Base-by-base conservation (phyloP, 2,888 invertebrate species). In the Ommatoiulus sabulosus region DNA sequence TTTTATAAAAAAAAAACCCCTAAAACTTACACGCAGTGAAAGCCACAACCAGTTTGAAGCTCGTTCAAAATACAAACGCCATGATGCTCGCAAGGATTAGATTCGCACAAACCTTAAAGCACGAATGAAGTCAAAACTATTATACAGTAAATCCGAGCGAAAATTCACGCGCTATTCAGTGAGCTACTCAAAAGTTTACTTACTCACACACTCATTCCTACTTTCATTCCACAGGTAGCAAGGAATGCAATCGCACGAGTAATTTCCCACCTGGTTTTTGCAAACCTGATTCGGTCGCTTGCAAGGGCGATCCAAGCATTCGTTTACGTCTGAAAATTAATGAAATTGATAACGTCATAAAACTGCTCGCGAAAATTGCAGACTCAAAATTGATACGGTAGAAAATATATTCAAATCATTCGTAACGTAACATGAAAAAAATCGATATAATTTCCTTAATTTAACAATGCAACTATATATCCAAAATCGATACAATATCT, bases 71-170 rank as follows among this genome's bases (percentile, higher is more conserved):
- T 10, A 87, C 87, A 87, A 35, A 35, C 17, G 7, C 87, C 87
- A n/a, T 87, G 43, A 20, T 87, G 44, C 8, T 87, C 24, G 44
- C 87, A 87, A 24, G 87, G 87, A 87, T 87, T 87, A 3, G 35
- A n/a, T 43, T 63, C 52, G 80, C 87, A 87, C 20, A 87, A 8
- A 80, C 8, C 87, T 87, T 1, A 57, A 44, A 44, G 10, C 3
- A 86, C 17, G n/a, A 15, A 44, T 86, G 15, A 44, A 86, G 44
- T 20, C 35, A 46, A 43, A 10, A 86, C 43, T 10, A 17, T 2
- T 4, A 86, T 86, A n/a, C n/a, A n/a, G n/a, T n/a, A 44, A 86
- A 10, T 44, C 44, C 10, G 8, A 1, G 17, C 24, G 3, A 15
- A 43, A 12, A 10, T 84, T 84, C 5, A 10, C 15, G 4, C 43